Evolutionary conservation across 2,113 vertebrate species (phyloP).

Genomic region (Apaloderma vittatum): DNA sequence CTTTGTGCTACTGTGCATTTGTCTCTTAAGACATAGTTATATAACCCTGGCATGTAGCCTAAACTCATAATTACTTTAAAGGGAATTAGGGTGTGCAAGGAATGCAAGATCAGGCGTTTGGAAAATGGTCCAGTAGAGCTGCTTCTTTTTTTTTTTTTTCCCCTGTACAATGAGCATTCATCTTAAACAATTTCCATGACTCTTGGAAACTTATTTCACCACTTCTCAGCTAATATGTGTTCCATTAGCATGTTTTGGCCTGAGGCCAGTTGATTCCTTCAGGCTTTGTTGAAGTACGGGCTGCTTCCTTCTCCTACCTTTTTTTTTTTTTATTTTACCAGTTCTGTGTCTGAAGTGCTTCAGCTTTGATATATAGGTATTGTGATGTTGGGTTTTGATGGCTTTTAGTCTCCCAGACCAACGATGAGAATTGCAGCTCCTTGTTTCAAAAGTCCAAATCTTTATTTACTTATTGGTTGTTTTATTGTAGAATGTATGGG

Average conservation of each 20-base stretch:
- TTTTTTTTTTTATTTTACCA: neutral
- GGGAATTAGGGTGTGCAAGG: neutral
- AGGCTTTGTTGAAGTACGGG: neutral
- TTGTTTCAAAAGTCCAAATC: neutral
- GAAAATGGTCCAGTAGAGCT: conserved; percentile 7
- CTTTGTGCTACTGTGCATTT: neutral
- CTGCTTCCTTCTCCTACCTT: neutral
- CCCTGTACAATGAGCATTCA: neutral
- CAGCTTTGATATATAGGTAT: neutral
- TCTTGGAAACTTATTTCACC: conserved; percentile 27
- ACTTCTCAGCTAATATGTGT: conserved; percentile 5
- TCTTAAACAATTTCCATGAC: conserved; percentile 1
- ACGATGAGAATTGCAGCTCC: neutral
- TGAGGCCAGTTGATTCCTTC: neutral
- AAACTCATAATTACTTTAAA: conserved; percentile 16
- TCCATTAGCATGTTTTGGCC: conserved; percentile 16
- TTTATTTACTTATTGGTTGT: neutral
- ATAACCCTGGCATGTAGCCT: neutral
- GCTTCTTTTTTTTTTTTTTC: neutral
- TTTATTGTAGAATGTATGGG: neutral
- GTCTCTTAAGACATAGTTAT: neutral
- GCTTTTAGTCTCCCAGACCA: neutral
- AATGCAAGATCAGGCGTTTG: neutral
- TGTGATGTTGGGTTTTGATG: neutral
- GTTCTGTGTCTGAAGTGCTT: neutral